Evolutionary conservation across 2,113 vertebrate species (phyloP).

Genomic region (Corapipo altera): DNA sequence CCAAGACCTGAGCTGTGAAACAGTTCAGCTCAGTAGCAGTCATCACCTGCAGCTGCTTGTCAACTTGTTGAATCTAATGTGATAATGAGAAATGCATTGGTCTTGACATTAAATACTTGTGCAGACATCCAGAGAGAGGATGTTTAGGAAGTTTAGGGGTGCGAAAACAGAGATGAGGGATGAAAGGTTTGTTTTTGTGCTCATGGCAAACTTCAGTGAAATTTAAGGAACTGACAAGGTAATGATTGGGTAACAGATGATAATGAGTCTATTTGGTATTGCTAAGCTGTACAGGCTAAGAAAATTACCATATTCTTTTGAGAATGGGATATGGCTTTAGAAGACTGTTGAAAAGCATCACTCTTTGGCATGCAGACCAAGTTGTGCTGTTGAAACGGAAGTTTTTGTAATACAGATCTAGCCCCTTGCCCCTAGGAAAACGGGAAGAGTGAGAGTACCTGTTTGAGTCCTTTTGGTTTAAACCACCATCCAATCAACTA

Average conservation of each 20-base stretch:
- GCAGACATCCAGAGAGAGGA: background rate
- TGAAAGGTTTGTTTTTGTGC: background rate
- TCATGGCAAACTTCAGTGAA: background rate
- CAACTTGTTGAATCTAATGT: slow-evolving; percentile 5
- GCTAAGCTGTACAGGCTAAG: background rate
- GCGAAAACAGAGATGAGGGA: background rate
- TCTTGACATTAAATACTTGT: background rate
- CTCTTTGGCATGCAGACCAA: background rate
- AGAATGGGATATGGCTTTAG: background rate
- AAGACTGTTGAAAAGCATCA: background rate
- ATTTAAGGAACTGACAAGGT: background rate
- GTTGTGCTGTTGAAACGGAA: background rate
- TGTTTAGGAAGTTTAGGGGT: background rate
- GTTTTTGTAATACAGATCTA: background rate
- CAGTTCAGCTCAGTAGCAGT: slow-evolving; percentile 3
- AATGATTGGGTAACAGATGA: background rate
- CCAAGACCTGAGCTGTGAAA: background rate
- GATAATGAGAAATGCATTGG: slow-evolving; percentile 1
- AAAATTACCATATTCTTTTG: slow-evolving; percentile 7
- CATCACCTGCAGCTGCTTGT: slow-evolving; percentile 30
- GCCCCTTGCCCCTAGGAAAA: background rate
- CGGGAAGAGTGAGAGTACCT: background rate
- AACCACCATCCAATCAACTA: background rate
- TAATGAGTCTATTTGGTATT: background rate
- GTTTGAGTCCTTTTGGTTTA: background rate